Conservation (phyloP, 2,888 invertebrate genomes). For the Germaria angustata region DNA sequence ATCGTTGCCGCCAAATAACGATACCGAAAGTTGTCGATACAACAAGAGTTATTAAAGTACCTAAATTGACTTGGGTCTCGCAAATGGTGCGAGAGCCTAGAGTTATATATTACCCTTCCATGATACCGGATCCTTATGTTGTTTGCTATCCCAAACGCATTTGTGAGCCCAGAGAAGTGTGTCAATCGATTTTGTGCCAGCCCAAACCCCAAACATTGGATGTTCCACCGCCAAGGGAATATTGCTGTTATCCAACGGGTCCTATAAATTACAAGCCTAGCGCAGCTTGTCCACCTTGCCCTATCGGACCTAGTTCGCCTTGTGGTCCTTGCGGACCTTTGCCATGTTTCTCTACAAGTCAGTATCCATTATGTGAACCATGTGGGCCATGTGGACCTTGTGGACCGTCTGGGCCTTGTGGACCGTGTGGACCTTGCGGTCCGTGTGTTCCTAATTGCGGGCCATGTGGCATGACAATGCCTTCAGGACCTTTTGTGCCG, state of each 20-base stretch:
- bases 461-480: slow-evolving; percentile 72
- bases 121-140: slow-evolving; percentile 77
- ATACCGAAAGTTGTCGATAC: slow-evolving; percentile 77
- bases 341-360: slow-evolving; percentile 73
- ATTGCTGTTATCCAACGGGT: slow-evolving; percentile 76
- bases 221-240: slow-evolving; percentile 77
- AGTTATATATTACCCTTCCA: slow-evolving; percentile 76
- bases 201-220: slow-evolving; percentile 77
- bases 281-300: slow-evolving; percentile 74
- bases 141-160: slow-evolving; percentile 76
- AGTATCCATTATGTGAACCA: slow-evolving; percentile 73
- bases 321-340: slow-evolving; percentile 72
- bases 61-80: slow-evolving; percentile 76
- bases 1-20: slow-evolving; percentile 75
- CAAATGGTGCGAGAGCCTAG: slow-evolving; percentile 77
- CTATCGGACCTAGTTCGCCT: slow-evolving; percentile 71
- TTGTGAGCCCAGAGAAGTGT: slow-evolving; percentile 77
- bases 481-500: slow-evolving; percentile 70
- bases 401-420: slow-evolving; percentile 72
- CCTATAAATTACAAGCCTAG: slow-evolving; percentile 75
- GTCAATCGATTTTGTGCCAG: slow-evolving; percentile 77
- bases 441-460: slow-evolving; percentile 71
- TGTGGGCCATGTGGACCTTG: slow-evolving; percentile 70
- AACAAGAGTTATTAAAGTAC: slow-evolving; percentile 76
- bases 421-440: slow-evolving; percentile 70